Evolutionary conservation across 2,797 vertebrate genomes (phyloP), one percentile per base, ranked within the genome.

Genomic region (Sylvilagus floridanus): DNA sequence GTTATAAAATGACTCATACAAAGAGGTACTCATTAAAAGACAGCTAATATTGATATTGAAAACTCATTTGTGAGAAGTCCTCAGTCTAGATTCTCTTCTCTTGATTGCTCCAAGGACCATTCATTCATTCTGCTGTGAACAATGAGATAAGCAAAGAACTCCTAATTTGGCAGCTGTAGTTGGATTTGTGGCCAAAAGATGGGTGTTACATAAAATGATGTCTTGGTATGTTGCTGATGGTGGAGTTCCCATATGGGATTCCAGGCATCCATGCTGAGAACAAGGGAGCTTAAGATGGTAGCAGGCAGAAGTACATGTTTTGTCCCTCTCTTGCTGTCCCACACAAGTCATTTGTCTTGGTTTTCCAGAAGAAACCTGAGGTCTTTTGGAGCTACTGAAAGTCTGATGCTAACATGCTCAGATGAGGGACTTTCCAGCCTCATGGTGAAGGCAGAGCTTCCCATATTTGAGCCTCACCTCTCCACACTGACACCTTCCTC

Each of bases 311-410:
- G 30, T 14, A 22, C 1, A 11, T 9, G 16, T 65, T 91, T 79
- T 47, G 65, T 72, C 10, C 5, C 6, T 3, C 42, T 91, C 12
- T 50, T n/a, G n/a, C 60, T 28, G 14, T n/a, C 16, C 35, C 4
- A 10, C 24, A 88, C 12, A 73, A 81, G 32, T 30, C n/a, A n/a
- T 90, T 91, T 90, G 52, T 72, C 32, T 93, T 92, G 50, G 3
- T 35, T 81, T 96, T 81, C 26, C 60, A 73, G 79, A 84, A 72
- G 82, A 91, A 88, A 96, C 13, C 4, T 24, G 54, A 86, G 76
- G 72, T 10, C 19, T 60, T 77, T 91, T 35, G 65, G 78, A 95
- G 72, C 60, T 79, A 50, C 68, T 75, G 16, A 75, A 47, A 50
- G 84, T 93, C 54, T 4, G 57, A 2, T 84, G 22, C 24, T 87